These are phyloP conservation scores for Hozukius guyotensis DNA, from an alignment of 2,797 vertebrate genomes.

Conservation along the genomic window DNA sequence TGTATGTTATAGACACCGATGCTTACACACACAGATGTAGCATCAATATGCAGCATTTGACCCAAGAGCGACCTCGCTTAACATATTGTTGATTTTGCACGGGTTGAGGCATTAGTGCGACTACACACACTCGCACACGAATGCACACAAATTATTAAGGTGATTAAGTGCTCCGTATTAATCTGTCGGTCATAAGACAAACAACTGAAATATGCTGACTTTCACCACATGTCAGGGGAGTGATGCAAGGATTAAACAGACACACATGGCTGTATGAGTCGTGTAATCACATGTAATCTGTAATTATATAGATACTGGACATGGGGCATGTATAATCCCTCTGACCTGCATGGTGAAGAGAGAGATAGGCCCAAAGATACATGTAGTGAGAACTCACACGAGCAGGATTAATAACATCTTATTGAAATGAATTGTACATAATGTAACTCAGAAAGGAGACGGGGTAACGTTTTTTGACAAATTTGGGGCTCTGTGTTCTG, in stretches of 20 bases:
- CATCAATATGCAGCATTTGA: constrained; percentile 21
- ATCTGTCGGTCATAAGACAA: constrained; percentile 48
- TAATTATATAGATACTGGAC: constrained; percentile 58
- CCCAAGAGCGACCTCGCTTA: constrained; percentile 24
- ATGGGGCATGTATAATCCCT: constrained; percentile 46
- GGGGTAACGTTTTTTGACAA: not conserved
- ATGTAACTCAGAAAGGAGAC: not conserved
- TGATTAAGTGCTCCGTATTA: constrained; percentile 36
- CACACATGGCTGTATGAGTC: constrained; percentile 21
- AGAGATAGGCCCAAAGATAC: constrained; percentile 2
- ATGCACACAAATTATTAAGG: constrained; percentile 1
- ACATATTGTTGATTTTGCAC: constrained; percentile 17
- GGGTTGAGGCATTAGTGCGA: not conserved
- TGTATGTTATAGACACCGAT: not conserved
- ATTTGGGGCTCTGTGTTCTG: not conserved
- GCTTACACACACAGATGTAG: not conserved
- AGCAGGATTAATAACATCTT: constrained; percentile 1
- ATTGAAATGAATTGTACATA: not conserved
- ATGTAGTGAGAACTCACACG: not conserved
- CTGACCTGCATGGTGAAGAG: constrained; percentile 41
- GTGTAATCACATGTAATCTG: constrained; percentile 73
- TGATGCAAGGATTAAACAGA: constrained; percentile 45
- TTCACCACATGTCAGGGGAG: constrained; percentile 41
- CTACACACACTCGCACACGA: not conserved
- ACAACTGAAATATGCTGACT: constrained; percentile 65